phyloP scores from a whole-genome alignment of 1,140 invertebrate species.

The Cyphomyrmex costatus region DNA sequence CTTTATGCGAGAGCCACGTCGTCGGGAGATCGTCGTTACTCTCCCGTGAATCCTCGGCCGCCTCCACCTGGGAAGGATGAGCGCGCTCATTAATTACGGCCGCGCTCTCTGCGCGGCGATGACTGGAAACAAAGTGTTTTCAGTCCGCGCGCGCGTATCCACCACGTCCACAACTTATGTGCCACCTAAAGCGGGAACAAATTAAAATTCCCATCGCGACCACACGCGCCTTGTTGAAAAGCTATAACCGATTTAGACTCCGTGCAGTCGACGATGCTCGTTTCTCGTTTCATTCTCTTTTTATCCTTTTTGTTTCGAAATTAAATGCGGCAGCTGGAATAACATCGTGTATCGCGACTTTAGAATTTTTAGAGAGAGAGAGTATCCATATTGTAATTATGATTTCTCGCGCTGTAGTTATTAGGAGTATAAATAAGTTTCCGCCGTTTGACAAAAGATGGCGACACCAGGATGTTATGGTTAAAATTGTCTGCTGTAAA shows the following conservation, averaged over 20 bases:
- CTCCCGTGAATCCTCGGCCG: conserved; percentile 79
- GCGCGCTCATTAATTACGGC: conserved; percentile 80
- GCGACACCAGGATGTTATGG: no score
- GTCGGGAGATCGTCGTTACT: conserved; percentile 80
- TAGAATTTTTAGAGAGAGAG: not conserved
- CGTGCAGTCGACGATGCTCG: not conserved
- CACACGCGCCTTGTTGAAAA: conserved; percentile 29
- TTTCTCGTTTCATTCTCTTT: not conserved
- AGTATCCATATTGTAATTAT: not conserved
- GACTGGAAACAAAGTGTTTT: conserved; percentile 77
- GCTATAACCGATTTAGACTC: not conserved
- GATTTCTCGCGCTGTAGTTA: not conserved
- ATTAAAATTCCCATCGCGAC: conserved; percentile 75
- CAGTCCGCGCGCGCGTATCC: conserved; percentile 44
- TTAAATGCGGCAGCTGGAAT: not conserved
- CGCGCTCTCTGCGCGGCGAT: conserved; percentile 66
- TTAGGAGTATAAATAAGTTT: no score
- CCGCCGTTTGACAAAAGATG: no score
- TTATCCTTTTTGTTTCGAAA: not conserved
- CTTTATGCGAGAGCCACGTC: conserved; percentile 75
- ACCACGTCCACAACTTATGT: not conserved
- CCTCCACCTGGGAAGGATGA: conserved; percentile 77
- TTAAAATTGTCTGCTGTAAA: no score
- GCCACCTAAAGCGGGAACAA: conserved; percentile 55
- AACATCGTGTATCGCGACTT: not conserved